phyloP scores from a whole-genome alignment of 2,888 invertebrate genomes.

The Palloptera scutellata region DNA sequence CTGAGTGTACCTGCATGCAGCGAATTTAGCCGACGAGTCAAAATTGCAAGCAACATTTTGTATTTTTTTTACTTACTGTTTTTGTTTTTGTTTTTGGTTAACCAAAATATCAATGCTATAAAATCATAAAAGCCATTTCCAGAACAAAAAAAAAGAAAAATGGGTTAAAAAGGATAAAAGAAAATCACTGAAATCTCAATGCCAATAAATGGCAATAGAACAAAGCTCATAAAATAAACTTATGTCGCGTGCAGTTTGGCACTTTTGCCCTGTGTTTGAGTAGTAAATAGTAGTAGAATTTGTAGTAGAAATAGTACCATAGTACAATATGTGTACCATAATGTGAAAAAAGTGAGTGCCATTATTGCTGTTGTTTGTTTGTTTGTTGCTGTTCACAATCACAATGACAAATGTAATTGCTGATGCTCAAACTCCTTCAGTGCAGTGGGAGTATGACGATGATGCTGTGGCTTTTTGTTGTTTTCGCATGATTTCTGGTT shows the following conservation, averaged over 20 bases:
- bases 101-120: constrained; percentile 27
- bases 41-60: not conserved
- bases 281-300: not conserved
- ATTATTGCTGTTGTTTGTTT: not conserved
- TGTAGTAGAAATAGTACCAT: not conserved
- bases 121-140: constrained; percentile 48
- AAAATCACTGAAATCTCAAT: not conserved
- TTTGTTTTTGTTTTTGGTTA: constrained; percentile 12
- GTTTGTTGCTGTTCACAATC: not conserved
- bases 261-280: not conserved
- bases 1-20: constrained; percentile 49
- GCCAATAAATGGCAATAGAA: not conserved
- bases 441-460: not conserved
- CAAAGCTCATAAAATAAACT: constrained; percentile 1
- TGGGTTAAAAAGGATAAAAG: not conserved
- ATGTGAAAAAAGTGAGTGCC: not conserved
- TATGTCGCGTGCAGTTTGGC: not conserved
- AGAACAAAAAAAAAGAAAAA: constrained; percentile 2
- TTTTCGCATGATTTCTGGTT: not conserved
- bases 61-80: not conserved
- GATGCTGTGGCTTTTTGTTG: not conserved
- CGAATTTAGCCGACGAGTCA: not conserved
- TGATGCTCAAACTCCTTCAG: not conserved
- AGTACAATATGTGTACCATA: too few relatives aligned
- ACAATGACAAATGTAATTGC: constrained; percentile 5